Evolutionary conservation across 2,797 vertebrate genomes (phyloP).

Genomic region (Lacerta agilis): DNA sequence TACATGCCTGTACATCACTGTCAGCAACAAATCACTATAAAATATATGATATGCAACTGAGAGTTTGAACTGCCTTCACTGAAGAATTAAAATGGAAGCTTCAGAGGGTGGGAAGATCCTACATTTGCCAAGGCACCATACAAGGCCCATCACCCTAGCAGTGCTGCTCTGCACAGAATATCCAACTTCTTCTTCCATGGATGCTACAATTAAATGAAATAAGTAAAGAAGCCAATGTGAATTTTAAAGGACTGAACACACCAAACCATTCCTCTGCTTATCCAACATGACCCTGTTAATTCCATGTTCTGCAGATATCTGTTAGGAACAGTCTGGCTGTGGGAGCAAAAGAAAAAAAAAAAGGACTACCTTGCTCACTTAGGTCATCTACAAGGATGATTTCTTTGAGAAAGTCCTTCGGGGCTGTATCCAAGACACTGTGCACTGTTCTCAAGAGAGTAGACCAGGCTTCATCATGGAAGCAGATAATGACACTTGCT

Average conservation of each 20-base stretch:
- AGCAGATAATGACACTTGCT: constrained; percentile 87
- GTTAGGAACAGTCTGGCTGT: background rate
- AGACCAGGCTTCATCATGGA: constrained; percentile 88
- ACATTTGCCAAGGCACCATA: background rate
- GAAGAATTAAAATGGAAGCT: background rate
- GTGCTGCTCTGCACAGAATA: no score
- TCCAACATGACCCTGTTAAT: background rate
- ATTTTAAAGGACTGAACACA: background rate
- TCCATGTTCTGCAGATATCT: background rate
- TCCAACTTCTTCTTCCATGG: no score
- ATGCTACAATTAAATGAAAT: background rate
- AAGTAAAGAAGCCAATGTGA: background rate
- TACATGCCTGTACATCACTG: background rate
- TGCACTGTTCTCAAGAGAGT: constrained; percentile 87
- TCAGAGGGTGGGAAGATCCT: background rate
- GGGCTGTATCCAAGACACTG: constrained; percentile 84
- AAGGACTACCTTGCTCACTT: constrained; percentile 82
- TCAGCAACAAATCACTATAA: background rate
- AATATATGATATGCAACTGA: background rate
- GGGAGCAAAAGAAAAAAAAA: background rate
- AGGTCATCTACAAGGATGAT: constrained; percentile 89
- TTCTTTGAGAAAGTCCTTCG: constrained; percentile 81
- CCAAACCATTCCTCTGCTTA: background rate
- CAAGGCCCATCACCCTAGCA: no score
- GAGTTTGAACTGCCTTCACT: background rate